Conservation (phyloP, 2,113 vertebrate genomes). For the Cranoglanis bouderius region DNA sequence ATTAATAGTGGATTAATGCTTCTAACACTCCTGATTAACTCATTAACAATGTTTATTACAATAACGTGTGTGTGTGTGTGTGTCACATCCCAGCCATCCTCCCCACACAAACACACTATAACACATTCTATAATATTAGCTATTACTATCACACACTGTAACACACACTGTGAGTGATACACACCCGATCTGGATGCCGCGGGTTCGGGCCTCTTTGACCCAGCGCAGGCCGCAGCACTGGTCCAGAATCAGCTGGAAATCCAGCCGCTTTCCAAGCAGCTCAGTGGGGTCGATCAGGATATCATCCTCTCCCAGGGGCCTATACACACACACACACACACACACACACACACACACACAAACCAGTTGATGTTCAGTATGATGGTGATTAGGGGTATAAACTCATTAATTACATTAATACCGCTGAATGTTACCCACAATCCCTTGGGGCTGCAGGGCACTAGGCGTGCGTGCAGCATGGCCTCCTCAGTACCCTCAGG, state of each 20-base stretch:
- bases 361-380: background rate
- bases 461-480: slow-evolving; percentile 73
- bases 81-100: background rate
- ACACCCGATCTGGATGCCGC: slow-evolving; percentile 84
- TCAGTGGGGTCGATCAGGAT: slow-evolving; percentile 83
- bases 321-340: slow-evolving; percentile 51
- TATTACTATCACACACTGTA: slow-evolving; percentile 60
- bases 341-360: slow-evolving; percentile 2
- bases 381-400: background rate
- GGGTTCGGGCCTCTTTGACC: slow-evolving; percentile 75
- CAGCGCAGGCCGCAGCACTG: slow-evolving; percentile 81
- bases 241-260: slow-evolving; percentile 81
- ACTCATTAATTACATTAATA: background rate
- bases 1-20: background rate
- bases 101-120: background rate
- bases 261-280: slow-evolving; percentile 77
- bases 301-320: slow-evolving; percentile 77
- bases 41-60: background rate
- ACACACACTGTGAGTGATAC: slow-evolving; percentile 16
- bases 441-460: slow-evolving; percentile 77
- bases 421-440: slow-evolving; percentile 69
- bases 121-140: too few relatives aligned
- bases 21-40: background rate
- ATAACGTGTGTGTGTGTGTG: background rate
- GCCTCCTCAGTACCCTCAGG: slow-evolving; percentile 83